Percentiles rank a stretch among this genome's conserved stretches.
phyloP scores from a whole-genome alignment of 2,888 invertebrate species.

The Globia sparganii region DNA sequence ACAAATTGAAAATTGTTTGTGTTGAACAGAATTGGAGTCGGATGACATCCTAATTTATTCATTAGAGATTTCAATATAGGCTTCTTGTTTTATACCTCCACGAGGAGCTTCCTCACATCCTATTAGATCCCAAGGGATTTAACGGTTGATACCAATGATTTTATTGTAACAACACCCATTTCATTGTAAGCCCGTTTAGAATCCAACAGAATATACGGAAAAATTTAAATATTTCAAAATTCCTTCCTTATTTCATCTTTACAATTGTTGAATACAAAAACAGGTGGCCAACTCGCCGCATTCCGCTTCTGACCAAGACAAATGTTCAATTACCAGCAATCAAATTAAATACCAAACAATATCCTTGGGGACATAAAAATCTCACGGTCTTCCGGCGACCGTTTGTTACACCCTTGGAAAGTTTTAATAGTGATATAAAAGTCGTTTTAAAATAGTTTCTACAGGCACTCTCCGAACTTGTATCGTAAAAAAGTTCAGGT shows the following conservation, averaged over 20 bases:
- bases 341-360: conserved; percentile 56
- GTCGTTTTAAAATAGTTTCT: conserved; percentile 81
- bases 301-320: conserved; percentile 9
- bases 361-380: conserved; percentile 50
- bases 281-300: conserved; percentile 3
- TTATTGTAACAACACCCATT: background rate
- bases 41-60: conserved; percentile 26
- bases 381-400: conserved; percentile 26
- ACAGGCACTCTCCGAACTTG: conserved; percentile 69
- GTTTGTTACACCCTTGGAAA: conserved; percentile 70
- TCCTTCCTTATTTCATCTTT: conserved; percentile 7
- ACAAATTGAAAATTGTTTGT: conserved; percentile 7
- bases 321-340: conserved; percentile 42
- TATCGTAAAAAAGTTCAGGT: conserved; percentile 79
- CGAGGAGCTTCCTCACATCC: background rate
- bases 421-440: conserved; percentile 82
- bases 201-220: background rate
- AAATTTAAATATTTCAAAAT: conserved; percentile 19
- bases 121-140: conserved; percentile 3
- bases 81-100: background rate
- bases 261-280: conserved; percentile 14
- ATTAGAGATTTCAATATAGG: conserved; percentile 26
- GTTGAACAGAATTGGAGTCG: conserved; percentile 24
- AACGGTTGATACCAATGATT: background rate
- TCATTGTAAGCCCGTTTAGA: background rate